These are phyloP conservation scores for Drosophila parabipectinata DNA, from an alignment of 1,140 invertebrate genomes.

Conservation along the genomic window DNA sequence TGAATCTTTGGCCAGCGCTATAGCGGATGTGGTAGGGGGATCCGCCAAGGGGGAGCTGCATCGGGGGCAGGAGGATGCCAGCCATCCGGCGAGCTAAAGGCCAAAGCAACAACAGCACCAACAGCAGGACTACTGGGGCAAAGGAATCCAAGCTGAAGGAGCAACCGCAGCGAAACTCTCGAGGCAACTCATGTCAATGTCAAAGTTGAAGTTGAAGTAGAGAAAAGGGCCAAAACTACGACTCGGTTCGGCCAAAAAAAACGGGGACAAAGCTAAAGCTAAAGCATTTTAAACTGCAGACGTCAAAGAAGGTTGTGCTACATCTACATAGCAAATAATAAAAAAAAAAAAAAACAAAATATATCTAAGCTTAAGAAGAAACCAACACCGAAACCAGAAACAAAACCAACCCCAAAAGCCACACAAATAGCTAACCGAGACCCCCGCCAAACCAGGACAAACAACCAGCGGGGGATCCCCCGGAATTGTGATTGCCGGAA, in stretches of 20 bases:
- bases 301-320: slow-evolving; percentile 81
- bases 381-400: slow-evolving; percentile 24
- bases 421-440: slow-evolving; percentile 35
- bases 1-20: slow-evolving; percentile 44
- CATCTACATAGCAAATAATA: slow-evolving; percentile 77
- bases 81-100: slow-evolving; percentile 41
- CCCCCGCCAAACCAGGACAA: slow-evolving; percentile 32
- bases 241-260: slow-evolving; percentile 8
- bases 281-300: slow-evolving; percentile 65
- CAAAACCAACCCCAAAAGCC: slow-evolving; percentile 1
- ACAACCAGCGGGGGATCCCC: slow-evolving; percentile 43
- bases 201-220: slow-evolving; percentile 55
- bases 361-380: slow-evolving; percentile 24
- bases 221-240: slow-evolving; percentile 12
- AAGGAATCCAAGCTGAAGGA: slow-evolving; percentile 44
- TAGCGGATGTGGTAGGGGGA: slow-evolving; percentile 8
- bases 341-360: slow-evolving; percentile 19
- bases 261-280: slow-evolving; percentile 38
- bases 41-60: slow-evolving; percentile 21
- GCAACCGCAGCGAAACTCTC: slow-evolving; percentile 67
- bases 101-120: slow-evolving; percentile 24
- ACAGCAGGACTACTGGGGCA: slow-evolving; percentile 11
- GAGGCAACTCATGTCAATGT: slow-evolving; percentile 76
- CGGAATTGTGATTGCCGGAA: slow-evolving; percentile 43
- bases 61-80: slow-evolving; percentile 55